Percentiles rank a stretch among this genome's conserved stretches.
Evolutionary conservation across 2,113 vertebrate genomes (phyloP).

Genomic region (Trachemys scripta): DNA sequence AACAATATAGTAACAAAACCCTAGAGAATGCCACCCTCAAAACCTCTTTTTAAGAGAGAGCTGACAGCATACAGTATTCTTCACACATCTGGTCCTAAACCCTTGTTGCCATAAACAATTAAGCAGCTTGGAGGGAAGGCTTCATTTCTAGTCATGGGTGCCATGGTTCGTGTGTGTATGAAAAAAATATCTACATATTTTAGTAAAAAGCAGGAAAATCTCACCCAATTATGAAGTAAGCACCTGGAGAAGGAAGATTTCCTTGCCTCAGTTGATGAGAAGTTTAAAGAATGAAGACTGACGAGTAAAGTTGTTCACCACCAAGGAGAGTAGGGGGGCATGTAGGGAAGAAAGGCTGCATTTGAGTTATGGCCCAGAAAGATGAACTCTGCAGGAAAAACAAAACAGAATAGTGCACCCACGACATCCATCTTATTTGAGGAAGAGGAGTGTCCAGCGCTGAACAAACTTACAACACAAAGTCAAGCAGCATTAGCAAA

Average conservation of each 20-base stretch:
- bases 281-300: not conserved
- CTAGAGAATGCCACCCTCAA: not conserved
- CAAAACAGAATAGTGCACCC: not conserved
- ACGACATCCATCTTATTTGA: not conserved
- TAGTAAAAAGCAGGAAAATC: not conserved
- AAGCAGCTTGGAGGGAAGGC: not conserved
- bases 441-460: not conserved
- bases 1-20: not conserved
- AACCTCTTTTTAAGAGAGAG: not conserved
- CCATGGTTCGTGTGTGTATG: not conserved
- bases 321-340: not conserved
- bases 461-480: not conserved
- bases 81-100: not conserved
- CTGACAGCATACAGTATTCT: not conserved
- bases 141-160: not conserved
- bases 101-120: not conserved
- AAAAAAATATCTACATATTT: not conserved
- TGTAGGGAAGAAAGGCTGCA: not conserved
- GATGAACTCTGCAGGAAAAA: not conserved
- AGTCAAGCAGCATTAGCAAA: not conserved
- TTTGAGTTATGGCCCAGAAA: not conserved
- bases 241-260: not conserved
- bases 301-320: not conserved
- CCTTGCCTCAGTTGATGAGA: not conserved
- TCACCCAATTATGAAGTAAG: not conserved